A percentile compares a stretch with the other conserved stretches of the same genome.
Conservation (phyloP, 64 coral and sea anemone species). For the Stylophora pistillata region DNA sequence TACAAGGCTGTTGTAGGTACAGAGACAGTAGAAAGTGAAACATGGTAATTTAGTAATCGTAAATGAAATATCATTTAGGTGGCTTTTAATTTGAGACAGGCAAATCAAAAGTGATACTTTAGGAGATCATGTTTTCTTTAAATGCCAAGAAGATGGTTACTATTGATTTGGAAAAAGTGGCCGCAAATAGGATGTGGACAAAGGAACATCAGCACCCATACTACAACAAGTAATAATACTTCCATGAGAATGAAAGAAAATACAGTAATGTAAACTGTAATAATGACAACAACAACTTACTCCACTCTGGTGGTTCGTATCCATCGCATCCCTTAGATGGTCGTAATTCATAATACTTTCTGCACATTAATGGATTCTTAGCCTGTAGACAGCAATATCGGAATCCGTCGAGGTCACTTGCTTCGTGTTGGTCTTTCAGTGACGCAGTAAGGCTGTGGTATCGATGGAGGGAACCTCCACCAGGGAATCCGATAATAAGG, state of each 20-base stretch:
- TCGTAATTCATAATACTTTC: conserved; percentile 26
- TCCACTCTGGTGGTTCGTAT: conserved; percentile 19
- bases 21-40: no score
- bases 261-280: not conserved
- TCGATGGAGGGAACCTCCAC: conserved; percentile 5
- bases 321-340: conserved; percentile 35
- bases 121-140: no score
- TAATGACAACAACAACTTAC: conserved; percentile 14
- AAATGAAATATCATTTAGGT: no score
- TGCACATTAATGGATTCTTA: not conserved
- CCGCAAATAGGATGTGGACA: no score
- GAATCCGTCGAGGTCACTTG: conserved; percentile 15
- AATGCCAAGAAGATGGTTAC: no score
- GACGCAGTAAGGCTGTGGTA: not conserved
- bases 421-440: not conserved
- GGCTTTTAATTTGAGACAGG: no score
- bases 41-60: no score
- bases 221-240: no score
- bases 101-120: no score
- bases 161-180: no score
- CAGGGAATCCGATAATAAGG: conserved; percentile 28
- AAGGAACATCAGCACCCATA: no score
- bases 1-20: no score
- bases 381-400: conserved; percentile 31
- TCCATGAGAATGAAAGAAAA: not conserved